Conservation (phyloP, 2,888 invertebrate genomes). For the Caenorhabditis sp. region DNA sequence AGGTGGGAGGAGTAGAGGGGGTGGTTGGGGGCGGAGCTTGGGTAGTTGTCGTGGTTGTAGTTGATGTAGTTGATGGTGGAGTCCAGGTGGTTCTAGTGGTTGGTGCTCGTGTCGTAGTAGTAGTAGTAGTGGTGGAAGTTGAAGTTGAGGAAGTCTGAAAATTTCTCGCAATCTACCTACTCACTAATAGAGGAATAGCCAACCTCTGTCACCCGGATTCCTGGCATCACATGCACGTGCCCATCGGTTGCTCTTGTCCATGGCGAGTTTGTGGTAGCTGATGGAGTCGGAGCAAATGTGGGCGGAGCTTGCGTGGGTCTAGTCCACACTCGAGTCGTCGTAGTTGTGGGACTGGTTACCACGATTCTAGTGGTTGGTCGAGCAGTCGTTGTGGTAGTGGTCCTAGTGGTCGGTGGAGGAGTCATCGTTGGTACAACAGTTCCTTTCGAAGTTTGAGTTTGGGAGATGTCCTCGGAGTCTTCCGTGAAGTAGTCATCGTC, state of each 20-base stretch:
- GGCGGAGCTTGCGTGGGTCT: constrained; percentile 17
- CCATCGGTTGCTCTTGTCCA: constrained; percentile 36
- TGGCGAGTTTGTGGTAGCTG: background rate
- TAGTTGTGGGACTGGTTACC: constrained; percentile 18
- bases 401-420: background rate
- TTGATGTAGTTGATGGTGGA: constrained; percentile 4
- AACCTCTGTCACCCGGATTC: constrained; percentile 60
- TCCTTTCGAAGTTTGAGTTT: constrained; percentile 28
- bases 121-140: constrained; percentile 2
- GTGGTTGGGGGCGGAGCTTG: constrained; percentile 27
- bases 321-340: constrained; percentile 29
- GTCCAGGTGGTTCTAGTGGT: constrained; percentile 41
- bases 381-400: background rate
- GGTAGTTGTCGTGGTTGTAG: constrained; percentile 37
- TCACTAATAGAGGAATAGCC: background rate
- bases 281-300: background rate
- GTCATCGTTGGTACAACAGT: background rate
- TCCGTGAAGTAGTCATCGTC: constrained; percentile 46
- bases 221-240: constrained; percentile 55
- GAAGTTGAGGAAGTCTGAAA: constrained; percentile 24
- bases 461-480: constrained; percentile 45
- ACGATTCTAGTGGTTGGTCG: background rate
- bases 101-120: constrained; percentile 9
- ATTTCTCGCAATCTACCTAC: too few relatives aligned
- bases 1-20: constrained; percentile 1